Percentiles rank a stretch among this genome's conserved stretches.
Conservation (phyloP, 2,797 vertebrate species). For the Chiroxiphia lanceolata region DNA sequence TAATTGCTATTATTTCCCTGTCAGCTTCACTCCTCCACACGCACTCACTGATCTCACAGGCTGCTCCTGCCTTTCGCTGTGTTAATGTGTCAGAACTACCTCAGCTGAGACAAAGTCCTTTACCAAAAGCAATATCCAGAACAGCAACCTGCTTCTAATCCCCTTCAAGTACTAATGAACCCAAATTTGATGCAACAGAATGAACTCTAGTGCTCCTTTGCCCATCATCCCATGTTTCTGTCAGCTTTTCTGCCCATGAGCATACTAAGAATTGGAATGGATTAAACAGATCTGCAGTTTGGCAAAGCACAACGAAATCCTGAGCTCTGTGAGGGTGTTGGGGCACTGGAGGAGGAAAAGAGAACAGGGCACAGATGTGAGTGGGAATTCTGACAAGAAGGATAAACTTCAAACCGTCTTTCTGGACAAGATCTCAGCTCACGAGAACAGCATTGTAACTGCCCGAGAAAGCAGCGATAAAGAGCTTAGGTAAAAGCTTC, state of each 20-base stretch:
- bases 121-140: constrained; percentile 40
- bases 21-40: constrained; percentile 66
- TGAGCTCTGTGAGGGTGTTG: constrained; percentile 3
- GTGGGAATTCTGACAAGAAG: constrained; percentile 11
- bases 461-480: neutral
- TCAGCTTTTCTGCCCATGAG: constrained; percentile 46
- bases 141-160: constrained; percentile 56
- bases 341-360: neutral
- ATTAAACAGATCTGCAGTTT: constrained; percentile 45
- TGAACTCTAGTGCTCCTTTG: constrained; percentile 29
- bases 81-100: constrained; percentile 5
- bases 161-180: constrained; percentile 54
- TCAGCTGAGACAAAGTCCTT: constrained; percentile 39
- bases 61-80: constrained; percentile 24
- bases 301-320: constrained; percentile 1
- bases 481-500: neutral
- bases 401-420: neutral
- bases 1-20: constrained; percentile 77
- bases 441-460: neutral
- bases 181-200: constrained; percentile 40
- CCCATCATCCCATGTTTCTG: constrained; percentile 30
- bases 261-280: neutral
- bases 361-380: neutral
- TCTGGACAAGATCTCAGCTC: neutral
- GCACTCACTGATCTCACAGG: constrained; percentile 43